Percentiles rank a stretch among this genome's conserved stretches.
Conservation (phyloP, 1,140 invertebrate genomes). For the Prorops nasuta region DNA sequence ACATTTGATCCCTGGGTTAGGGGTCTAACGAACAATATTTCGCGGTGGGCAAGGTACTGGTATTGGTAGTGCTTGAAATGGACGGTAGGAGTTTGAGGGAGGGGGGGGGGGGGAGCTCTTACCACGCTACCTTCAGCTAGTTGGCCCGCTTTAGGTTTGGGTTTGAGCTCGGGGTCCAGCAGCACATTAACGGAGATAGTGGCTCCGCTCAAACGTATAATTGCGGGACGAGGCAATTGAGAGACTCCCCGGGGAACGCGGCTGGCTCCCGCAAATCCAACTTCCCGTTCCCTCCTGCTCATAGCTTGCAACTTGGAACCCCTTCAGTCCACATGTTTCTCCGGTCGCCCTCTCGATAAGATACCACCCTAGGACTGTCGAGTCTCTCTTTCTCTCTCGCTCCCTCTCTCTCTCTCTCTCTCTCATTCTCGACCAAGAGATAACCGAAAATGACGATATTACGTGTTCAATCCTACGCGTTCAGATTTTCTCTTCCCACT, state of each 20-base stretch:
- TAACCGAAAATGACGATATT: conserved; percentile 46
- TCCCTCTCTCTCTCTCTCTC: conserved; percentile 17
- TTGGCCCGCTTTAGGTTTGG: conserved; percentile 27
- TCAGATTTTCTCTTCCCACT: no score
- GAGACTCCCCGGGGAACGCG: conserved; percentile 43
- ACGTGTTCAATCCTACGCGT: conserved; percentile 34
- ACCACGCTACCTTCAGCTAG: conserved; percentile 18
- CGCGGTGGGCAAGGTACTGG: conserved; percentile 24
- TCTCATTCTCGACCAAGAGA: conserved; percentile 29
- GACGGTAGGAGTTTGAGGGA: no score
- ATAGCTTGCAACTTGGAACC: conserved; percentile 30
- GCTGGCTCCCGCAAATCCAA: conserved; percentile 32
- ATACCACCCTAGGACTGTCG: conserved; percentile 2
- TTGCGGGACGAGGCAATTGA: conserved; percentile 52
- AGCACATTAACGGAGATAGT: conserved; percentile 52
- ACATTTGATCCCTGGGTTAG: conserved; percentile 23
- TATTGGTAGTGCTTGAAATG: conserved; percentile 21
- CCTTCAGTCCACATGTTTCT: conserved; percentile 38
- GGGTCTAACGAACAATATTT: conserved; percentile 38
- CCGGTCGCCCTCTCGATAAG: conserved; percentile 37
- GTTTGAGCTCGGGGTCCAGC: conserved; percentile 41
- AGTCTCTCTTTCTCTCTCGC: conserved; percentile 18
- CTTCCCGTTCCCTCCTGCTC: conserved; percentile 27
- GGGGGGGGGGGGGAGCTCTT: conserved; percentile 14
- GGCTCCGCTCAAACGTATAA: conserved; percentile 54